Percentiles rank a stretch among this genome's conserved stretches.
Evolutionary conservation across 64 coral and sea anemone genomes (phyloP).

Genomic region (Montipora sp.): DNA sequence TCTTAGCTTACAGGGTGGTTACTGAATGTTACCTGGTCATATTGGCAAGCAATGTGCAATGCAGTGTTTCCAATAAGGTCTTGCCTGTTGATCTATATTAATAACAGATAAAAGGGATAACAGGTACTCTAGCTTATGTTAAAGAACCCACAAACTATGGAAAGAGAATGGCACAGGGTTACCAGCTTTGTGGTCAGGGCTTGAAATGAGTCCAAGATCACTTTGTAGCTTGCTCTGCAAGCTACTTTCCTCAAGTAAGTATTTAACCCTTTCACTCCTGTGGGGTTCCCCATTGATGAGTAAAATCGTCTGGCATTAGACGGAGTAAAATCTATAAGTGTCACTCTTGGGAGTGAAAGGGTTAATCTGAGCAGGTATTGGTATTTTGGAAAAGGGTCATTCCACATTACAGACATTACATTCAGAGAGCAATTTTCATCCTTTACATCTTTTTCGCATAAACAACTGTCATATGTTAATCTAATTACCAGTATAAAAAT

Average conservation of each 20-base stretch:
- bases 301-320: too few relatives aligned
- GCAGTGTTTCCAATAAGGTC: slow-evolving; percentile 89
- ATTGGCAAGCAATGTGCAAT: slow-evolving; percentile 81
- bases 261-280: too few relatives aligned
- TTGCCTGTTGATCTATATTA: slow-evolving; percentile 77
- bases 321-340: too few relatives aligned
- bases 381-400: background rate
- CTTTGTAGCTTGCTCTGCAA: too few relatives aligned
- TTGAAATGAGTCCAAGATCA: too few relatives aligned
- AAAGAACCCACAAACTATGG: background rate
- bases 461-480: background rate
- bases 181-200: too few relatives aligned
- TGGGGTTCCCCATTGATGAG: too few relatives aligned
- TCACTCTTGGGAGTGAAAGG: too few relatives aligned
- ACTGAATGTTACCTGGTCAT: slow-evolving; percentile 61
- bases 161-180: background rate
- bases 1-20: background rate
- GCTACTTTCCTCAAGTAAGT: too few relatives aligned
- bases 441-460: background rate
- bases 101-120: background rate
- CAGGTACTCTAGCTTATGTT: too few relatives aligned
- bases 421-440: background rate
- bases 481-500: background rate
- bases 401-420: slow-evolving; percentile 34
- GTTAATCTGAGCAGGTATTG: too few relatives aligned